These are phyloP conservation scores for Smittia sp. DNA, from an alignment of 2,888 invertebrate genomes.

Conservation along the genomic window DNA sequence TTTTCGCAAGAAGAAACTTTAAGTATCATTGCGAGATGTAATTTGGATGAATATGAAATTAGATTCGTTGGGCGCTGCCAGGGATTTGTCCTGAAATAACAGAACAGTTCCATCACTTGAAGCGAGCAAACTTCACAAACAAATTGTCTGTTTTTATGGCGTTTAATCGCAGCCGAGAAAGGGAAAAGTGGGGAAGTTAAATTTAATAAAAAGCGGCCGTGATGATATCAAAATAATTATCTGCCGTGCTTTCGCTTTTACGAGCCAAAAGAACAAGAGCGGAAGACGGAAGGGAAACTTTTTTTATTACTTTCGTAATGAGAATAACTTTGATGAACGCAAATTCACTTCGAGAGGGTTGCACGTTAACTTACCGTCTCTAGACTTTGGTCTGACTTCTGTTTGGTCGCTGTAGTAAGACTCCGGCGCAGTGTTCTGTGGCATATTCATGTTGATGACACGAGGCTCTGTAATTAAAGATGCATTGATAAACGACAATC, in stretches of 20 bases:
- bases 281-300: background rate
- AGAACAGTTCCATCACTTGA: background rate
- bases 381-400: constrained; percentile 33
- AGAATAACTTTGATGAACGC: constrained; percentile 9
- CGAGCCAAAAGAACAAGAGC: background rate
- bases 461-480: constrained; percentile 63
- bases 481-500: background rate
- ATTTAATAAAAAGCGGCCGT: constrained; percentile 36
- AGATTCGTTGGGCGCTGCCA: background rate
- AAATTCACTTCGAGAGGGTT: background rate
- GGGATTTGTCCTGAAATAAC: background rate
- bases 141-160: constrained; percentile 17
- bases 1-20: background rate
- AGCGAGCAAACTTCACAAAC: background rate
- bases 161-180: constrained; percentile 12
- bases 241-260: constrained; percentile 26
- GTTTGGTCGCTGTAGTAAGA: constrained; percentile 48
- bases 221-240: constrained; percentile 40
- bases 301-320: constrained; percentile 40
- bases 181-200: constrained; percentile 22
- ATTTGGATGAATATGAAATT: constrained; percentile 18
- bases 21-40: constrained; percentile 28
- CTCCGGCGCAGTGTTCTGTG: constrained; percentile 53
- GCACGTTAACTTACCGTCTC: constrained; percentile 14
- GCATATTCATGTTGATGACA: constrained; percentile 58